These are phyloP conservation scores for Hesperia comma DNA, from an alignment of 2,888 invertebrate genomes.

Conservation along the genomic window DNA sequence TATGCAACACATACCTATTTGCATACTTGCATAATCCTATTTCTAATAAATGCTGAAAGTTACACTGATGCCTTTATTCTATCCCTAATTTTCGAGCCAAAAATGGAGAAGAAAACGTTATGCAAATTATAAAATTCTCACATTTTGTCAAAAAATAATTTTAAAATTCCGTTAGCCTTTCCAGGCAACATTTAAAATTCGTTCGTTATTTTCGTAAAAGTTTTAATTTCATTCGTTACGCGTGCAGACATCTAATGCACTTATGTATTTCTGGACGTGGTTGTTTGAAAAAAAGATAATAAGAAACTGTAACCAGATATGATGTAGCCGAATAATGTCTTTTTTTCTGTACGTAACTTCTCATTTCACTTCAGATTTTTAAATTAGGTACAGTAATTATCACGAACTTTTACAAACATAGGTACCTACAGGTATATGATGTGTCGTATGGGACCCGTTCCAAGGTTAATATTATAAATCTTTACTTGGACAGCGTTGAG, in stretches of 20 bases:
- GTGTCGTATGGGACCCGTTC: too few relatives aligned
- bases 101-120: constrained; percentile 1
- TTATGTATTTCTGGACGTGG: constrained; percentile 13
- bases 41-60: background rate
- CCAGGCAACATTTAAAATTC: constrained; percentile 24
- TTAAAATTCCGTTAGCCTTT: constrained; percentile 12
- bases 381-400: too few relatives aligned
- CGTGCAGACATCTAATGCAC: constrained; percentile 23
- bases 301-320: background rate
- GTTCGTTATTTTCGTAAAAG: constrained; percentile 24
- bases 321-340: too few relatives aligned
- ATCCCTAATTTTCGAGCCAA: background rate
- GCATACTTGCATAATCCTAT: background rate
- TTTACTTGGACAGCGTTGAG: too few relatives aligned
- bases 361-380: too few relatives aligned
- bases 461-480: too few relatives aligned
- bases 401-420: too few relatives aligned
- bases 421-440: too few relatives aligned
- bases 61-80: background rate
- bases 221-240: constrained; percentile 35
- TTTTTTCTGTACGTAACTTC: too few relatives aligned
- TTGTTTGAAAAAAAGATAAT: constrained; percentile 4
- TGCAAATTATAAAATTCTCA: constrained; percentile 18
- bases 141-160: constrained; percentile 9
- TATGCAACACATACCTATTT: too few relatives aligned